phyloP scores from a whole-genome alignment of 1,140 invertebrate genomes.

The Habropoda laboriosa region DNA sequence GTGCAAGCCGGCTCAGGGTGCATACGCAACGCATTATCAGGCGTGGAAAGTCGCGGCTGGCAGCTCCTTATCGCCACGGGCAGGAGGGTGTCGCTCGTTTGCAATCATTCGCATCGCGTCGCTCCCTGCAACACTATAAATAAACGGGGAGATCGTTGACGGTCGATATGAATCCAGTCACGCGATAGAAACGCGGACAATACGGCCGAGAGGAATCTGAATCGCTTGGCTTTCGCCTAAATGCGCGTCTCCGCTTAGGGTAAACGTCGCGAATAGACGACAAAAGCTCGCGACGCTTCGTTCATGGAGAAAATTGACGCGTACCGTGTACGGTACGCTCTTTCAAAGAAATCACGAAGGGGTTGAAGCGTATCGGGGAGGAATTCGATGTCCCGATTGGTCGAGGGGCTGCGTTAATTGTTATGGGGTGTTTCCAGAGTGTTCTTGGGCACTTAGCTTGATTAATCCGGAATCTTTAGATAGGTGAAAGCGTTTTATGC shows the following conservation, averaged over 20 bases:
- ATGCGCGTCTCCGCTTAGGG: not conserved
- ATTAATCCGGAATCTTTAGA: not conserved
- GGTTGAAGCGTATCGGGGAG: not conserved
- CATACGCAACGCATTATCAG: constrained; percentile 5
- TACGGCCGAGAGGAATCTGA: not conserved
- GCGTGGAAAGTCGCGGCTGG: not conserved
- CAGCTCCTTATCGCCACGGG: constrained; percentile 1
- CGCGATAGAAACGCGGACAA: constrained; percentile 35
- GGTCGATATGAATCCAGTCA: constrained; percentile 31
- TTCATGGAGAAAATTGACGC: too few relatives aligned
- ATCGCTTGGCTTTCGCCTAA: constrained; percentile 25
- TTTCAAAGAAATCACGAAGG: not conserved
- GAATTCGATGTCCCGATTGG: not conserved
- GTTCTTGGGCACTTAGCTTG: not conserved
- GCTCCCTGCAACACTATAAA: constrained; percentile 20
- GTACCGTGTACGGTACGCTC: not conserved
- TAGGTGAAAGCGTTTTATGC: not conserved
- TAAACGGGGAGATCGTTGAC: constrained; percentile 12
- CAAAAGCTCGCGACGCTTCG: not conserved
- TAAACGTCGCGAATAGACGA: not conserved
- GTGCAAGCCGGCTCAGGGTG: not conserved
- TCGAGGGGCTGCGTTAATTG: constrained; percentile 3
- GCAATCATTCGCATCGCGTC: constrained; percentile 11
- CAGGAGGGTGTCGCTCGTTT: not conserved
- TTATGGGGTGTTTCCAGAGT: not conserved